phyloP scores from a whole-genome alignment of 2,113 vertebrate species.

The Etheostoma cragini region DNA sequence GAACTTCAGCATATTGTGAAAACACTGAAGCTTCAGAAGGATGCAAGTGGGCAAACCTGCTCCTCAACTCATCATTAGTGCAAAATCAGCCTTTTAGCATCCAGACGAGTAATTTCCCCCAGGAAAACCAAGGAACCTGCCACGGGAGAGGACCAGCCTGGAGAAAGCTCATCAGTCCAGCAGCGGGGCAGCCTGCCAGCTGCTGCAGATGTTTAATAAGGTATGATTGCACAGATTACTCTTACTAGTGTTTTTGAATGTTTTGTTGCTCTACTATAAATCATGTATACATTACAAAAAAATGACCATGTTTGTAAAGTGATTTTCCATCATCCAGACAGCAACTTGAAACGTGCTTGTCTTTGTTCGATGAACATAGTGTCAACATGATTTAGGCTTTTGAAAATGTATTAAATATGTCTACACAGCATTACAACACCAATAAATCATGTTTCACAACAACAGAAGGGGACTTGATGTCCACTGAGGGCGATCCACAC shows the following conservation, averaged over 20 bases:
- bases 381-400: not conserved
- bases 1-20: not conserved
- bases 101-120: not conserved
- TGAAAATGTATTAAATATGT: not conserved
- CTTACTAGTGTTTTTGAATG: too few species aligned
- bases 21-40: not conserved
- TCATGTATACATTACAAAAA: not conserved
- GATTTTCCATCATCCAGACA: not conserved
- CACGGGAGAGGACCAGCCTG: not conserved
- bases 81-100: not conserved
- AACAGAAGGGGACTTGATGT: not conserved
- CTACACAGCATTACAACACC: not conserved
- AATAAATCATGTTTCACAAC: not conserved
- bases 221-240: constrained; percentile 18
- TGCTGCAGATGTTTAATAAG: constrained; percentile 11
- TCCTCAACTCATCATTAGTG: not conserved
- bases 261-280: not conserved
- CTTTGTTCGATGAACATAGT: not conserved
- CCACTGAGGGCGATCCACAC: not conserved
- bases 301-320: not conserved
- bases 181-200: not conserved
- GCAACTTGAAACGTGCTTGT: not conserved
- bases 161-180: not conserved
- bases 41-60: not conserved
- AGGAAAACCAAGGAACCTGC: not conserved